A percentile compares a stretch with the other conserved stretches of the same genome.
Conservation (phyloP, 2,888 invertebrate genomes). For the Drosophila anomalipes region DNA sequence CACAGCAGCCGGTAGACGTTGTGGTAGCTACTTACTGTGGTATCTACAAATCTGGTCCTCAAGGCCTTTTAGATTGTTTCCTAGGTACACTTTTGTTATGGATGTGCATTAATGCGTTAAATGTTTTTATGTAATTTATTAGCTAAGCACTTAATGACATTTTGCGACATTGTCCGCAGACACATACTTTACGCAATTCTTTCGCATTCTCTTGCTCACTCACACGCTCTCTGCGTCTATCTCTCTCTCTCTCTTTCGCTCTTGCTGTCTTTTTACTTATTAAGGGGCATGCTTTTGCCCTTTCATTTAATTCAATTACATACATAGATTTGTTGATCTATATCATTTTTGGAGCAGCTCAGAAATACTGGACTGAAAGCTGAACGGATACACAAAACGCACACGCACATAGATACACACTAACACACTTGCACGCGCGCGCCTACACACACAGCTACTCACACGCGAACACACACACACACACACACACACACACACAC, state of each 20-base stretch:
- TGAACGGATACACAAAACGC: slow-evolving; percentile 70
- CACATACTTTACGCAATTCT: slow-evolving; percentile 71
- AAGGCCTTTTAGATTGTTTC: slow-evolving; percentile 3
- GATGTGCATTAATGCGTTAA: slow-evolving; percentile 54
- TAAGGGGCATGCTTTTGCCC: slow-evolving; percentile 42
- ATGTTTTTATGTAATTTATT: slow-evolving; percentile 71
- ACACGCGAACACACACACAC: slow-evolving; percentile 9
- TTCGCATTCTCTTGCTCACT: slow-evolving; percentile 11
- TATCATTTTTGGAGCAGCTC: slow-evolving; percentile 62
- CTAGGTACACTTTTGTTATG: slow-evolving; percentile 18
- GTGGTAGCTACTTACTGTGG: not conserved
- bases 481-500: slow-evolving; percentile 21
- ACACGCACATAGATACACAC: slow-evolving; percentile 53
- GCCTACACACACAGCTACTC: slow-evolving; percentile 8
- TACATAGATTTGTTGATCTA: slow-evolving; percentile 48
- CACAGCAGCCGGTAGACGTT: slow-evolving; percentile 6
- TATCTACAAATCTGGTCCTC: slow-evolving; percentile 12
- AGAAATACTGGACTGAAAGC: slow-evolving; percentile 42
- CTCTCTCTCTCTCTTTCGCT: slow-evolving; percentile 22
- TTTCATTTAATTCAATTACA: slow-evolving; percentile 71
- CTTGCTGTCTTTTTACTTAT: slow-evolving; percentile 43
- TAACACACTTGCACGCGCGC: slow-evolving; percentile 4
- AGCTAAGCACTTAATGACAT: slow-evolving; percentile 69
- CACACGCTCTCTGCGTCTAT: not conserved
- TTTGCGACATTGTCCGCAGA: slow-evolving; percentile 35